A percentile compares a stretch with the other conserved stretches of the same genome.
Conservation (phyloP, 2,113 vertebrate genomes). For the Hippocampus mohnikei region DNA sequence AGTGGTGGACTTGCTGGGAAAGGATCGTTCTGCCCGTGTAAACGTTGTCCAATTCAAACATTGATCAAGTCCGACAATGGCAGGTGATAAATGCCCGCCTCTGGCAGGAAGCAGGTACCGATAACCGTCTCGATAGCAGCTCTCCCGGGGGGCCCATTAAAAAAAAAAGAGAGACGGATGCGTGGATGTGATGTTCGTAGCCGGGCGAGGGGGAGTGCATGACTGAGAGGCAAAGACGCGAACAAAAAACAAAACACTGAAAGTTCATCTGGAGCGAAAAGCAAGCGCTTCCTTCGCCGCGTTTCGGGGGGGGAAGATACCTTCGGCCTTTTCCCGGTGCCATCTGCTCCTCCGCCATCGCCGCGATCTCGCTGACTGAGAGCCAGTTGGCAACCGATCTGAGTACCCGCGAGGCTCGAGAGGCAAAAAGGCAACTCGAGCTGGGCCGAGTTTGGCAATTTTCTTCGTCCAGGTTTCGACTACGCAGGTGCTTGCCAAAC, state of each 20-base stretch:
- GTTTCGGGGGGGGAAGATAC: conserved; percentile 53
- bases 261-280: conserved; percentile 49
- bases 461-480: conserved; percentile 32
- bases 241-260: conserved; percentile 14
- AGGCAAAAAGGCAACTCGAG: conserved; percentile 38
- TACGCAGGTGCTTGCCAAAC: conserved; percentile 48
- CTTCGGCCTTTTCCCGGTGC: conserved; percentile 50
- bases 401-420: conserved; percentile 45
- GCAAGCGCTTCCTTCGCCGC: conserved; percentile 43
- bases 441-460: conserved; percentile 49
- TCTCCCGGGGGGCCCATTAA: conserved; percentile 42
- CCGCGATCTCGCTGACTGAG: conserved; percentile 51
- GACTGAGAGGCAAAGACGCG: neutral
- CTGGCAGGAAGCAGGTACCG: conserved; percentile 43
- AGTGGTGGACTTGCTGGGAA: no score
- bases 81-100: conserved; percentile 43
- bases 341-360: conserved; percentile 67
- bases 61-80: conserved; percentile 20
- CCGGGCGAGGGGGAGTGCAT: neutral
- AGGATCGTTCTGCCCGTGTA: conserved; percentile 4
- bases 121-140: conserved; percentile 42
- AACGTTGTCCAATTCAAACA: conserved; percentile 18
- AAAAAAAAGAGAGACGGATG: conserved; percentile 17
- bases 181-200: conserved; percentile 11
- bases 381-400: conserved; percentile 66